Evolutionary conservation across 2,797 vertebrate species (phyloP).

Genomic region (Eulemur coronatus): DNA sequence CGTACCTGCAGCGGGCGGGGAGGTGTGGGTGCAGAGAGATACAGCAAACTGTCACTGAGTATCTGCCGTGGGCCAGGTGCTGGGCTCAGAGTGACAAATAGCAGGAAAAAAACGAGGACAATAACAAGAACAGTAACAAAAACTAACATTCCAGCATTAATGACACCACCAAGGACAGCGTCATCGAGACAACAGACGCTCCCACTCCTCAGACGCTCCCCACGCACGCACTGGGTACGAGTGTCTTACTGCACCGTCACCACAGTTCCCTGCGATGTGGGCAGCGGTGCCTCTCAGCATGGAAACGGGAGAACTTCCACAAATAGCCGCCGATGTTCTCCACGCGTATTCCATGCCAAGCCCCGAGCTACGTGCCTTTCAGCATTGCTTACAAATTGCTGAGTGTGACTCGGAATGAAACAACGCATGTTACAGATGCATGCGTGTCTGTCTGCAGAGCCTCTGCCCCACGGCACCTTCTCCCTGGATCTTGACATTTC

Average conservation of each 20-base stretch:
- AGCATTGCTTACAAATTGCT: background rate
- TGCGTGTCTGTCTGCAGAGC: background rate
- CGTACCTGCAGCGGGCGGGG: slow-evolving; percentile 83
- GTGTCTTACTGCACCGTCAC: background rate
- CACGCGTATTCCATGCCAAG: background rate
- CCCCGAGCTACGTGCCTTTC: too few species aligned
- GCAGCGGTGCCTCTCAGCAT: background rate
- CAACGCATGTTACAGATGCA: background rate
- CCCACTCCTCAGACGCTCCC: background rate
- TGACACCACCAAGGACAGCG: background rate
- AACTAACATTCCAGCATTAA: background rate
- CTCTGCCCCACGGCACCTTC: background rate
- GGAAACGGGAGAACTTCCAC: background rate
- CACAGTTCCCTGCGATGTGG: fast-evolving
- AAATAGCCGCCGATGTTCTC: background rate
- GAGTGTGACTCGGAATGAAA: background rate
- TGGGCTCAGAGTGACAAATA: background rate
- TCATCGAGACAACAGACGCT: fast-evolving
- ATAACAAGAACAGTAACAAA: background rate
- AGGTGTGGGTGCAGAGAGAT: fast-evolving
- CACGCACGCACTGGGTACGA: fast-evolving
- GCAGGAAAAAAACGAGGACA: too few species aligned
- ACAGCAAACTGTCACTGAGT: background rate
- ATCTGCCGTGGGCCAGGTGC: background rate
- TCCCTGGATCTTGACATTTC: background rate